Evolutionary conservation across 2,113 vertebrate genomes (phyloP).

Genomic region (Mirza zaza): DNA sequence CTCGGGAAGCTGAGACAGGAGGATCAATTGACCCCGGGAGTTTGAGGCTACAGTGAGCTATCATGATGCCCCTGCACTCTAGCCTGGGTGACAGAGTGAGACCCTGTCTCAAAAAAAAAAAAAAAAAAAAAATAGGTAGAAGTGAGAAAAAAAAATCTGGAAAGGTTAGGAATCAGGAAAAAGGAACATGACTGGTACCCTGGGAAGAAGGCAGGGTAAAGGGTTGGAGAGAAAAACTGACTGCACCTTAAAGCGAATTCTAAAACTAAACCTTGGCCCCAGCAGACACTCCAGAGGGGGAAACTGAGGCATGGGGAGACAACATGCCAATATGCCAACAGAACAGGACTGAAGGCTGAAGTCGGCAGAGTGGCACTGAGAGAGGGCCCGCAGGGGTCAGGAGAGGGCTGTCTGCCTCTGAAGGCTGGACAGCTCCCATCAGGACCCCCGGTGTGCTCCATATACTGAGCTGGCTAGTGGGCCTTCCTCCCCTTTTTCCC

Average conservation of each 20-base stretch:
- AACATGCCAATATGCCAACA: rapidly evolving
- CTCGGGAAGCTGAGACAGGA: too few relatives aligned
- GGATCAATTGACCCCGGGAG: too few relatives aligned
- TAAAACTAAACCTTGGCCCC: neutral
- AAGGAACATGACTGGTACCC: neutral
- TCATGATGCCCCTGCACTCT: too few relatives aligned
- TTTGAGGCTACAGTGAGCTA: too few relatives aligned
- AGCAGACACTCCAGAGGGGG: neutral
- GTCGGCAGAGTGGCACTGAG: neutral
- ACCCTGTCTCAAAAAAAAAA: too few relatives aligned
- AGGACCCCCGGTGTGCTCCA: too few relatives aligned
- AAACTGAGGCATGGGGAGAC: neutral
- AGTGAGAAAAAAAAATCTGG: neutral
- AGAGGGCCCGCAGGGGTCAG: neutral
- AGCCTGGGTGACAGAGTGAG: too few relatives aligned
- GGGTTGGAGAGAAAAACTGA: neutral
- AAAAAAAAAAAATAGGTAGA: neutral
- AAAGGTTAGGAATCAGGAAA: neutral
- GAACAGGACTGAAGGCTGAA: neutral
- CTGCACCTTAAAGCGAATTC: neutral
- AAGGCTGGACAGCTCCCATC: neutral
- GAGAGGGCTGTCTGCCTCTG: neutral
- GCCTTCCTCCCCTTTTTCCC: neutral
- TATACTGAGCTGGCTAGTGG: rapidly evolving
- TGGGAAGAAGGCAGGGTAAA: neutral